Evolutionary conservation across 2,113 vertebrate species (phyloP).

Genomic region (Hippoglossus stenolepis): DNA sequence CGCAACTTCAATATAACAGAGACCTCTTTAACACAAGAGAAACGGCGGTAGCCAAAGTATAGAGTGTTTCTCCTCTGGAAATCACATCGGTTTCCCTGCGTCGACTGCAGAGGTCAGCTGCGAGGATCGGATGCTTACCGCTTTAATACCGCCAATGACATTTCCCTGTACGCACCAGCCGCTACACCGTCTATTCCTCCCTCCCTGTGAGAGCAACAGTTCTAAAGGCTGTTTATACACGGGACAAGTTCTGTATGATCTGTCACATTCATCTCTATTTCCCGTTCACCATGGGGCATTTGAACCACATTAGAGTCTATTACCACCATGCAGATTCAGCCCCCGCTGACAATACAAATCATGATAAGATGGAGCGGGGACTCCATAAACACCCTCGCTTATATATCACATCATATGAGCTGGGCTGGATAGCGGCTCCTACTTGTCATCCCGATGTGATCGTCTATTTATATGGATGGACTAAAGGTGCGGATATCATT

Average conservation of each 20-base stretch:
- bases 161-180: conserved; percentile 19
- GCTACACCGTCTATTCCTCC: conserved; percentile 17
- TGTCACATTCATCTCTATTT: conserved; percentile 81
- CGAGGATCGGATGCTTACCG: conserved; percentile 35
- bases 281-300: conserved; percentile 75
- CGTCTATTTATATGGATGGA: conserved; percentile 61
- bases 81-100: conserved; percentile 35
- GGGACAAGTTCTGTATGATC: conserved; percentile 56
- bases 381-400: conserved; percentile 78
- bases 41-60: conserved; percentile 9
- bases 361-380: conserved; percentile 77
- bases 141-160: conserved; percentile 44
- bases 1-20: conserved; percentile 39
- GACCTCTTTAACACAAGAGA: conserved; percentile 38
- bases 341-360: conserved; percentile 79
- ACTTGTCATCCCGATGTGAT: conserved; percentile 61
- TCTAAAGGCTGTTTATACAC: conserved; percentile 65
- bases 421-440: conserved; percentile 62
- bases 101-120: conserved; percentile 48
- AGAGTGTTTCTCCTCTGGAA: conserved; percentile 30
- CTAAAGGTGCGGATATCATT: conserved; percentile 69
- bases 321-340: conserved; percentile 76
- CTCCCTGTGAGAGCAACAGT: conserved; percentile 48
- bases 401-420: conserved; percentile 73
- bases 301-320: conserved; percentile 80